Evolutionary conservation across 2,888 invertebrate species (phyloP).

Genomic region (Drosophila neonasuta): DNA sequence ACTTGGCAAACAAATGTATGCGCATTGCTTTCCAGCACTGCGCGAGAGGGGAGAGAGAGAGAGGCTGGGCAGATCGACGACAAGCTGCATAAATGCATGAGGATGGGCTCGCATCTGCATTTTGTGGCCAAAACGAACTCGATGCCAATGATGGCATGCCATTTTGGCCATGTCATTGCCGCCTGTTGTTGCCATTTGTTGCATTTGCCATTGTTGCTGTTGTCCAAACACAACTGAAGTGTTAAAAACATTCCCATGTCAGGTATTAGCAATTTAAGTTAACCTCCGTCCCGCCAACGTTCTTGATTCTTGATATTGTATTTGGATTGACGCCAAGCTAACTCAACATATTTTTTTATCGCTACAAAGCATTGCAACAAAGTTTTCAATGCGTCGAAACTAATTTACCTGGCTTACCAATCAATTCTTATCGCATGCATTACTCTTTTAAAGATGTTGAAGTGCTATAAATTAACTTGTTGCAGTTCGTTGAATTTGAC

Average conservation of each 20-base stretch:
- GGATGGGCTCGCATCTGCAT: conserved; percentile 48
- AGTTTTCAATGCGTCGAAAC: neutral
- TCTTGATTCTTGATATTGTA: neutral
- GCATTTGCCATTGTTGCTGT: conserved; percentile 58
- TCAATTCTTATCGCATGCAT: conserved; percentile 5
- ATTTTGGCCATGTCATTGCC: conserved; percentile 76
- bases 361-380: too few species aligned
- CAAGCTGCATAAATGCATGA: conserved; percentile 76
- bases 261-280: conserved; percentile 76
- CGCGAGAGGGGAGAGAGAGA: neutral
- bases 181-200: conserved; percentile 58
- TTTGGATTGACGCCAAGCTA: neutral
- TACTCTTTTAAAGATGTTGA: conserved; percentile 10
- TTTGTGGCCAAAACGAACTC: conserved; percentile 12
- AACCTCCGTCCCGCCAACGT: conserved; percentile 21
- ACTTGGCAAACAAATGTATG: conserved; percentile 75
- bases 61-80: conserved; percentile 58
- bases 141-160: conserved; percentile 56
- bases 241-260: conserved; percentile 77
- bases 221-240: conserved; percentile 74
- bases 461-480: too few species aligned
- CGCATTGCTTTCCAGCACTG: conserved; percentile 55
- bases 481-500: too few species aligned
- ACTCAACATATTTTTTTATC: too few species aligned
- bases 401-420: neutral